phyloP scores from a whole-genome alignment of 2,888 invertebrate species.

The Gastracanthus pulcherrimus region DNA sequence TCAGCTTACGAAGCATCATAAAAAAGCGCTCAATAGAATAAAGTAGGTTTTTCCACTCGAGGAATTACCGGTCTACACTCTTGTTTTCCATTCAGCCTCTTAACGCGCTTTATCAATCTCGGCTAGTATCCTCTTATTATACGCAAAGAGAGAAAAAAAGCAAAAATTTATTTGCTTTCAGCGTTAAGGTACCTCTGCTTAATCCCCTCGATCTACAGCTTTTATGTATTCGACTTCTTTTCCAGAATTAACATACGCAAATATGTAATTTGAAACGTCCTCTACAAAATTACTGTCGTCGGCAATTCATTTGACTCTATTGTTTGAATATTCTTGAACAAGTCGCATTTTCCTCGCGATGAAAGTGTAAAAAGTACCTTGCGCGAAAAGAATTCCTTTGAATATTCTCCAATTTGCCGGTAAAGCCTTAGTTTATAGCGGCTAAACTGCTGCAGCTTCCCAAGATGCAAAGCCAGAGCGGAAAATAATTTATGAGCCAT shows the following conservation, averaged over 20 bases:
- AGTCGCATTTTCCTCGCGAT: too few relatives aligned
- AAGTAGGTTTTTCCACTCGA: constrained; percentile 10
- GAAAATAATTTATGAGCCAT: constrained; percentile 20
- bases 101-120: not conserved
- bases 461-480: too few relatives aligned
- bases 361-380: not conserved
- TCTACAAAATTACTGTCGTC: too few relatives aligned
- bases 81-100: constrained; percentile 9
- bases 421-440: too few relatives aligned
- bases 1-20: constrained; percentile 9
- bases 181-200: constrained; percentile 1
- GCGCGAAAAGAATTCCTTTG: not conserved
- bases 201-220: constrained; percentile 18
- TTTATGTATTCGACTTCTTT: not conserved
- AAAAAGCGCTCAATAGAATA: constrained; percentile 3
- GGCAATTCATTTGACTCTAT: too few relatives aligned
- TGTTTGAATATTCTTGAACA: too few relatives aligned
- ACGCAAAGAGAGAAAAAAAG: not conserved
- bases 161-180: constrained; percentile 1
- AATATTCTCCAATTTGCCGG: not conserved
- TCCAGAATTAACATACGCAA: not conserved
- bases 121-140: not conserved
- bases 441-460: too few relatives aligned
- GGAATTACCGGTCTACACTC: constrained; percentile 5
- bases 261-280: not conserved